Evolutionary conservation across 2,888 invertebrate species (phyloP), one percentile per base, ranked within the genome.

Genomic region (Acleris laterana): DNA sequence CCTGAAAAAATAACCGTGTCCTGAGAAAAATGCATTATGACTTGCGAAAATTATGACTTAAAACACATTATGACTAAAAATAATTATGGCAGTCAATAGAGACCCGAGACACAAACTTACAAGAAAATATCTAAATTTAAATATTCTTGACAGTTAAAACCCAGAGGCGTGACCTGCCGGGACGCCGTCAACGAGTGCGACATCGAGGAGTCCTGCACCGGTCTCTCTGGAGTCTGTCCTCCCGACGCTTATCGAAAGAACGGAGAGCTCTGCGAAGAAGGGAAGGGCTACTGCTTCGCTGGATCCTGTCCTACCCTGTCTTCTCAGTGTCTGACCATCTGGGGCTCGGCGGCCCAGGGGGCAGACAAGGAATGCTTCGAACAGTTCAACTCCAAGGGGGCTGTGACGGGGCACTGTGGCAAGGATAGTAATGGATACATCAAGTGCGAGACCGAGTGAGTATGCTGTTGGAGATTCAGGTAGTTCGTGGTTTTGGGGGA

Each of bases 401-500:
- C 97, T 56, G 96, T 97, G 74, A 98, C 97, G 75, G 99, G 99
- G 0, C 98, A 99, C 86, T 99, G 99, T 85, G 99, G 99, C 51
- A 95, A 95, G 71, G 96, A 97, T 79, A 84, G 87, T 70, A 93
- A 91, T 68, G 96, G 96, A 77, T 97, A 95, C 84, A 93, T 97
- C 77, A 98, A 98, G 88, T 99, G 99, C 87, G 96, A 97, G 68
- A 93, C 94, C 79, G 96, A 96, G 97, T 97, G 88, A 95, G 97
- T 95, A 68, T 38, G 60, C 42, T 42, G 3, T 16, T 46, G 6
- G 13, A 17, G 2, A 2, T 46, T 46, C 46, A 16, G 5, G n/a
- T 52, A 52, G 60, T 13, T 17, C n/a, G 9, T 44, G 3, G 1
- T 6, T 17, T 46, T 17, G 13, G 3, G 9, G 32, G n/a, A n/a